Percentiles rank a stretch among this genome's conserved stretches.
Conservation (phyloP, 2,888 invertebrate species). For the Lasioglossum oenotherae region DNA sequence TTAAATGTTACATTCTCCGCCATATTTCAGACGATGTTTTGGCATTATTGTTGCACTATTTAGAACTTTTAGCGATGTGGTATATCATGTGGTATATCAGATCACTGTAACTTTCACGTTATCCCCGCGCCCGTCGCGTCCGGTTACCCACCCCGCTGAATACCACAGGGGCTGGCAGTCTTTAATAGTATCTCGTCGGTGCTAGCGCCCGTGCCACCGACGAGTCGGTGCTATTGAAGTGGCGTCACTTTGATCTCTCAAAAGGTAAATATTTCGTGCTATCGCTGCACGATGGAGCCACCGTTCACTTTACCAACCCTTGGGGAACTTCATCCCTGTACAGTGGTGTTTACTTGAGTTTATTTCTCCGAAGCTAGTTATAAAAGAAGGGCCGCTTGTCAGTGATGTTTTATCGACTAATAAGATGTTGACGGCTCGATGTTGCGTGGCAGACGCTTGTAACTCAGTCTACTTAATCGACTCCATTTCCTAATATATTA, state of each 20-base stretch:
- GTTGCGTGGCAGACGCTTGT: slow-evolving; percentile 32
- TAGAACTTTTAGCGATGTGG: no score
- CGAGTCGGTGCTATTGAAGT: not conserved
- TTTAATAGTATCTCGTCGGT: no score
- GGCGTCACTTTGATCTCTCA: not conserved
- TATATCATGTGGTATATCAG: no score
- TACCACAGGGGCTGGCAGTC: no score
- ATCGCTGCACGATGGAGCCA: not conserved
- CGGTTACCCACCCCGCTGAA: no score
- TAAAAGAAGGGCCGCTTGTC: not conserved
- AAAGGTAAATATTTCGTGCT: not conserved
- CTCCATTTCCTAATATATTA: slow-evolving; percentile 37
- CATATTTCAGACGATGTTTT: no score
- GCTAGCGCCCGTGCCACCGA: no score
- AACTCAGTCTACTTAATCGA: slow-evolving; percentile 47
- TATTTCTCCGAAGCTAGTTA: not conserved
- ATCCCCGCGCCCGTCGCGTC: no score
- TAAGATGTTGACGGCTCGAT: slow-evolving; percentile 10
- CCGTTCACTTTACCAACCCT: not conserved
- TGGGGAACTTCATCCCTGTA: not conserved
- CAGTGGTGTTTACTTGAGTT: not conserved
- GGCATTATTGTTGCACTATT: no score
- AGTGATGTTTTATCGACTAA: not conserved
- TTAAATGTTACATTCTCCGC: no score
- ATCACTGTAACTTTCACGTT: no score